These are phyloP conservation scores for Orius insidiosus DNA, from an alignment of 1,140 invertebrate species.

Conservation along the genomic window DNA sequence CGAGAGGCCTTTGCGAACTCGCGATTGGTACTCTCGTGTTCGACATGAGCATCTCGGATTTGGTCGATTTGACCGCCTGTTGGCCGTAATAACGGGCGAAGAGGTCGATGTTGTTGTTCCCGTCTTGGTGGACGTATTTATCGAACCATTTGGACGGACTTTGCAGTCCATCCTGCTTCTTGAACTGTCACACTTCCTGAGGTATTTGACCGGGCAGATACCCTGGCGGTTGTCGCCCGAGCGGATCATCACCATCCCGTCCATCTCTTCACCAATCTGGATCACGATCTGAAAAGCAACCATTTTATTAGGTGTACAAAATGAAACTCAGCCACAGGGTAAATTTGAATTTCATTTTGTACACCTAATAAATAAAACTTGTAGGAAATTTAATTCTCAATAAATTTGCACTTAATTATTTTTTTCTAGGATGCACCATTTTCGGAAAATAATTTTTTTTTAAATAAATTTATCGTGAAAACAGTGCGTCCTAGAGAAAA, in stretches of 20 bases:
- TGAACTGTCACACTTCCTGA: constrained; percentile 67
- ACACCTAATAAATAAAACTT: no score
- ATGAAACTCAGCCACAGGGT: no score
- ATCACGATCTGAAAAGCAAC: constrained; percentile 40
- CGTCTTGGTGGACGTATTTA: constrained; percentile 11
- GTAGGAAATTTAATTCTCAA: no score
- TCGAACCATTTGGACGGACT: constrained; percentile 1
- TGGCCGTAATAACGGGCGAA: neutral
- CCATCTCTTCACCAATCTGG: constrained; percentile 69
- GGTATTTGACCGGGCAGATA: constrained; percentile 62
- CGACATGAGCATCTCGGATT: constrained; percentile 2
- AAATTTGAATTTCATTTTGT: no score
- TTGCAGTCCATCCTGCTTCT: constrained; percentile 3
- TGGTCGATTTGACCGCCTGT: neutral
- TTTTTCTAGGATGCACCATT: no score
- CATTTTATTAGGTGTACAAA: no score
- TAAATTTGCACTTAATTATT: no score
- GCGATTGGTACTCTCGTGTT: constrained; percentile 1
- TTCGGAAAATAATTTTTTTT: no score
- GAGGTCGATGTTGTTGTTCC: constrained; percentile 5
- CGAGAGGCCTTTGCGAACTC: constrained; percentile 1
- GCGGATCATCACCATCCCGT: constrained; percentile 85
- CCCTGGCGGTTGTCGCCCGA: constrained; percentile 70
- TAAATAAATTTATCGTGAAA: no score
- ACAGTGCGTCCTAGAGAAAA: no score